Evolutionary conservation across 2,888 invertebrate species (phyloP).

Genomic region (Diaphora mendica): DNA sequence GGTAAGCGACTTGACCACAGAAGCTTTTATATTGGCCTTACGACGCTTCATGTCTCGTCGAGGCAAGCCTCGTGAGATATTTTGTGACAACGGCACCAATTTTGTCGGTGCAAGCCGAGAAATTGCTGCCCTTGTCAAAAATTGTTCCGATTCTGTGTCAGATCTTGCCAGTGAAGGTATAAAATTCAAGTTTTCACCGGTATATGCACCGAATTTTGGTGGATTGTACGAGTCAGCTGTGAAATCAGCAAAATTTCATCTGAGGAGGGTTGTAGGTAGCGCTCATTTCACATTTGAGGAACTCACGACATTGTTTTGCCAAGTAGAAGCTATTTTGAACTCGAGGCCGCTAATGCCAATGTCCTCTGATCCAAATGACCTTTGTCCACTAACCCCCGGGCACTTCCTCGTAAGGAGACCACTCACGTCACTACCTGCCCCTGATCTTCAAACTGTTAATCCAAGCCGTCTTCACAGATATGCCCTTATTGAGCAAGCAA

Average conservation of each 20-base stretch:
- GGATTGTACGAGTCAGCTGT: not conserved
- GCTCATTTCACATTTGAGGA: not conserved
- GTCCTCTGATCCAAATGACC: not conserved
- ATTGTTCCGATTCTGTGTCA: not conserved
- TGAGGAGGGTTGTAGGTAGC: no score
- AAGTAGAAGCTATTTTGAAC: not conserved
- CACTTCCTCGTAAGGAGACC: not conserved
- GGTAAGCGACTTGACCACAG: not conserved
- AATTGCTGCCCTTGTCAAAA: not conserved
- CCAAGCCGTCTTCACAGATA: not conserved
- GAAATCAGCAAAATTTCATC: not conserved
- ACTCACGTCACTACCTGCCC: not conserved
- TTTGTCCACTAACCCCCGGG: not conserved
- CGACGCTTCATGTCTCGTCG: not conserved
- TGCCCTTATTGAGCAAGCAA: not conserved
- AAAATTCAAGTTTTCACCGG: not conserved
- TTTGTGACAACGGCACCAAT: slow-evolving; percentile 2
- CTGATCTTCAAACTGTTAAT: not conserved
- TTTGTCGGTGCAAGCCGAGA: not conserved
- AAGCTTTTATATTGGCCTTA: not conserved
- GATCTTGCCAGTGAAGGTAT: not conserved
- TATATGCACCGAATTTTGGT: not conserved
- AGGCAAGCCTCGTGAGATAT: not conserved
- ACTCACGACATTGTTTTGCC: not conserved
- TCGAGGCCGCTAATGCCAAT: not conserved